Conservation (phyloP, 2,888 invertebrate genomes). For the Melieria crassipennis region DNA sequence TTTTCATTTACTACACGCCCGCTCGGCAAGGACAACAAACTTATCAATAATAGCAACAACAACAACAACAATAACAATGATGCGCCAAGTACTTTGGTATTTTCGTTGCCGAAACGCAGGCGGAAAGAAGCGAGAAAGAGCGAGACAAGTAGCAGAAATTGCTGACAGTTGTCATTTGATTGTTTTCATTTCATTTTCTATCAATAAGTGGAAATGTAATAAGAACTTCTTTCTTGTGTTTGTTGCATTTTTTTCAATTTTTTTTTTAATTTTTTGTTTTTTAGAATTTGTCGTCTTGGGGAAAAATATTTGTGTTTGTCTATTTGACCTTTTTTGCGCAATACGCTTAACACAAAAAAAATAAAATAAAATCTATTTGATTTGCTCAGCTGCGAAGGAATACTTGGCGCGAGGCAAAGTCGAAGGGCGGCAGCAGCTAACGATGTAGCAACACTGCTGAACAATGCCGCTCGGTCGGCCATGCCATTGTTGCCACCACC, state of each 20-base stretch:
- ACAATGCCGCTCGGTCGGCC: background rate
- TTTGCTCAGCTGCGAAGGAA: conserved; percentile 1
- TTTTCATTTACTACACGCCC: background rate
- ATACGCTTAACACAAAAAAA: background rate
- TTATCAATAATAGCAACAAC: no score
- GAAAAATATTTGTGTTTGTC: background rate
- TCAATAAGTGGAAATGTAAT: conserved; percentile 41
- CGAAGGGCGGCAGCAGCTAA: background rate
- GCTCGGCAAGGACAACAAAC: no score
- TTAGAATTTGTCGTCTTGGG: background rate
- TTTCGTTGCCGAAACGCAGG: background rate
- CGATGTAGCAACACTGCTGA: conserved; percentile 6
- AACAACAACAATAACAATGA: no score
- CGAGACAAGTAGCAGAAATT: conserved; percentile 30
- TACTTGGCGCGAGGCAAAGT: background rate
- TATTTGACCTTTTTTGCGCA: background rate
- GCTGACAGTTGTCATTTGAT: conserved; percentile 44
- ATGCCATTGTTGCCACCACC: background rate
- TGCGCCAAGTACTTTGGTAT: background rate
- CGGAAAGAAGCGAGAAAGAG: background rate
- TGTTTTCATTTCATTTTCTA: conserved; percentile 45
- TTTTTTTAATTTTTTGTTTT: background rate
- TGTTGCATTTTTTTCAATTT: background rate
- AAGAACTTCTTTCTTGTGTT: conserved; percentile 16
- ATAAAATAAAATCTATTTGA: conserved; percentile 1